A percentile compares a stretch with the other conserved stretches of the same genome.
phyloP scores from a whole-genome alignment of 2,888 invertebrate genomes.

The Alsophila aescularia region DNA sequence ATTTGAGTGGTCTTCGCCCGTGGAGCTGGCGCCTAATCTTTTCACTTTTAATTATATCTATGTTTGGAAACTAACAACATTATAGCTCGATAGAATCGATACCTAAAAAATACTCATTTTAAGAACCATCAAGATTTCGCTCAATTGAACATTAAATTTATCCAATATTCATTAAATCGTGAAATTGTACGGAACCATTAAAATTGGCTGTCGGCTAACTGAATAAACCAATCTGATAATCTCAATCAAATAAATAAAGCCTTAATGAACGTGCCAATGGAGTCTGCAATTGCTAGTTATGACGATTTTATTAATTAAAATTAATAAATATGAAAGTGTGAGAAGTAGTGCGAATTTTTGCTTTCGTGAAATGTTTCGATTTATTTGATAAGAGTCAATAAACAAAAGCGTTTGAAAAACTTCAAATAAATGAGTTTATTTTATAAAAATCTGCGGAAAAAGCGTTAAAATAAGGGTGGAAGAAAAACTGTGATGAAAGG shows the following conservation, averaged over 20 bases:
- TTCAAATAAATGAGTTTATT: slow-evolving; percentile 19
- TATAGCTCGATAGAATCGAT: too few species aligned
- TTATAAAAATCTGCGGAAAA: background rate
- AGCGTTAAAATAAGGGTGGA: background rate
- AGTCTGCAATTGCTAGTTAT: background rate
- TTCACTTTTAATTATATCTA: too few species aligned
- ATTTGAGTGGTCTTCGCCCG: too few species aligned
- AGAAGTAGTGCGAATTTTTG: slow-evolving; percentile 7
- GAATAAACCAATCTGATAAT: slow-evolving; percentile 1
- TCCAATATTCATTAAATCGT: too few species aligned
- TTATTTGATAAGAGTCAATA: slow-evolving; percentile 1
- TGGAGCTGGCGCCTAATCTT: too few species aligned
- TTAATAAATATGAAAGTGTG: slow-evolving; percentile 1
- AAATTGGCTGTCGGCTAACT: slow-evolving; percentile 8
- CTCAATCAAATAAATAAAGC: background rate
- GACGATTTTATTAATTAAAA: background rate
- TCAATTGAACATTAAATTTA: background rate
- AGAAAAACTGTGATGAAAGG: too few species aligned
- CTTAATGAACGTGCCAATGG: background rate
- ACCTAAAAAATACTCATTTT: too few species aligned
- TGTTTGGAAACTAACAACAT: too few species aligned
- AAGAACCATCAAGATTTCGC: too few species aligned
- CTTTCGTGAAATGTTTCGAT: background rate
- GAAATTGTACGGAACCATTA: slow-evolving; percentile 17
- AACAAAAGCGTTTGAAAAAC: too few species aligned